Evolutionary conservation across 1,140 invertebrate species (phyloP), one percentile per base, ranked within the genome.

Genomic region (Hetaerina americana): DNA sequence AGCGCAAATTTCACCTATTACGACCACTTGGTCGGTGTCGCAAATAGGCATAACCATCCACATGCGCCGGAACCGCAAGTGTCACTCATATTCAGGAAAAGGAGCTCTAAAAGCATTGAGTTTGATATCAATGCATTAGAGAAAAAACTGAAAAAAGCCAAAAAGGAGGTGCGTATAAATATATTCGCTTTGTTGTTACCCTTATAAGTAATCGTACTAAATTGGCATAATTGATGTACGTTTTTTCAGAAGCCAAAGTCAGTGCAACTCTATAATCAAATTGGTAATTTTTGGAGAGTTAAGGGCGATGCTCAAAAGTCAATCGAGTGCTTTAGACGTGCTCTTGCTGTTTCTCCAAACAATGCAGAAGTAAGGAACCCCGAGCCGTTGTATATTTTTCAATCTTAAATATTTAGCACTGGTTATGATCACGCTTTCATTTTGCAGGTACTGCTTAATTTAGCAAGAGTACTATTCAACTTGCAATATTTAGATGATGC

Each of bases 401-500:
- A n/a, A n/a, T n/a, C n/a, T n/a, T n/a, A n/a, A n/a, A 74, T 57
- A 27, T 10, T 27, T 72, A 72, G 25, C 18, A n/a, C 26, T 27
- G 28, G 15, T 73, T 70, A n/a, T n/a, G n/a, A n/a, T n/a, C n/a
- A n/a, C n/a, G n/a, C 26, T 40, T 5, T 72, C 29, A 72, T 25
- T 75, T 75, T 74, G 25, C 76, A 86, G 85, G 87, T 89, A 66
- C 81, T 95, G 66, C 83, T 94, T 69, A 94, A 94, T 81, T 84
- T 95, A 68, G 93, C 92, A 1, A 83, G 92, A 74, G 90, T 95
- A 18, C 81, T 95, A 68, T 90, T 93, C 78, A 92, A 91, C 74
- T 84, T 94, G 73, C 91, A 93, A 77, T 95, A 94, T 81, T 82
- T 94, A 66, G 92, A 95, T 78, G 93, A 95, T 81, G 92, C 93